phyloP scores from a whole-genome alignment of 37 sponge, comb jelly and placozoan species.

The Tethya wilhelma region DNA sequence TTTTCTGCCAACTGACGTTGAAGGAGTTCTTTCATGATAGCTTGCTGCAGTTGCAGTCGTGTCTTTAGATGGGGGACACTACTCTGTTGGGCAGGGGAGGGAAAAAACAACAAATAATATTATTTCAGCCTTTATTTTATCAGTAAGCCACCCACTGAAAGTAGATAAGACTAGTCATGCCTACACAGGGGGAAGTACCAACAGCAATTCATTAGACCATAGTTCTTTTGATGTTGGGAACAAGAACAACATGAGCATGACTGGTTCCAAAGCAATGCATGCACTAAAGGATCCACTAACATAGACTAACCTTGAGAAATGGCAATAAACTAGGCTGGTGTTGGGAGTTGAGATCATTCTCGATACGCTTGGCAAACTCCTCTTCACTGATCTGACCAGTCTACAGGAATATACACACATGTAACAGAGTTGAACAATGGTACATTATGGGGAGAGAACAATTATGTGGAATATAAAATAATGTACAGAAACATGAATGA shows the following conservation, averaged over 20 bases:
- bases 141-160: no score
- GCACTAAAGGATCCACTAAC: not conserved
- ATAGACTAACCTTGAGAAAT: conserved; percentile 65
- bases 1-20: conserved; percentile 35
- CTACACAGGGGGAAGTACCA: no score
- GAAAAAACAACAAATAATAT: not conserved
- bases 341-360: conserved; percentile 72
- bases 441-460: not conserved
- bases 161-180: no score
- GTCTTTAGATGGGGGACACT: conserved; percentile 80
- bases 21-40: conserved; percentile 53
- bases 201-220: no score
- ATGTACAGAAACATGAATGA: no score
- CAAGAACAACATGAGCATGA: not conserved
- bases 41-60: conserved; percentile 63
- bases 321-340: conserved; percentile 81
- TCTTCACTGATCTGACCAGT: conserved; percentile 63
- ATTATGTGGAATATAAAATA: no score
- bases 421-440: not conserved
- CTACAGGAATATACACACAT: conserved; percentile 22
- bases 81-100: conserved; percentile 15
- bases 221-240: not conserved
- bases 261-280: not conserved
- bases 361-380: conserved; percentile 72
- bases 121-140: no score